Base-by-base conservation (phyloP, 2,888 invertebrate species). In the Patella ulyssiponensis region DNA sequence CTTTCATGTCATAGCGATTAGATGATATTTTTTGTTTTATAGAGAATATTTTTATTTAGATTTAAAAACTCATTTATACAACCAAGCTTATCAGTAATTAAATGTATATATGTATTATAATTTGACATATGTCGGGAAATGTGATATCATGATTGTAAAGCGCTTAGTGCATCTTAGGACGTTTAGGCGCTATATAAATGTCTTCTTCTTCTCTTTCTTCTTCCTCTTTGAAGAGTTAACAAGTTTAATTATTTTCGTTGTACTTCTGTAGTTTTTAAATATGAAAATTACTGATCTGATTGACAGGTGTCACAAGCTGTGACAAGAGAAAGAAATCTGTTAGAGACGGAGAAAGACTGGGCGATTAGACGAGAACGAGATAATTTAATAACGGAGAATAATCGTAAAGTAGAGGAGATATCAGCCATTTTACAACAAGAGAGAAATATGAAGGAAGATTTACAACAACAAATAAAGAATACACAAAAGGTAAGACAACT, bases 261-360 rank as follows among this genome's bases (percentile, higher is more conserved):
- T 73, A 14, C 44, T 33, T 64, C 15, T 64, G 33, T 72, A 56
- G n/a, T 73, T 12, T 20, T 23, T 7, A 71, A 20, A 17, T 12
- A 20, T 14, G 2, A 12, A 33, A 17, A 5, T n/a, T 33, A 56
- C 54, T n/a, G 15, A 23, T 27, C 69, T 70, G 17, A 51, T 71
- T 56, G 77, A 5, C 33, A 88, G 88, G 81, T 88, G 3, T 82
- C 82, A 15, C 87, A 86, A 27, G 86, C 86, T 5, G 80, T 88
- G 2, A 77, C 71, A 11, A 79, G 80, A 56, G 88, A 88, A 75
- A 79, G 84, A 14, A 79, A 82, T 69, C 71, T 80, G 23, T 56
- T 84, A 14, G 86, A 86, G 69, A 73, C 79, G 17, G 87, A 87
- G 71, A 83, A 80, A 52, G 86, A 86, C 7, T 83, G 84, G 82